phyloP scores from a whole-genome alignment of 2,113 vertebrate genomes.

The Mystacornis crossleyi region DNA sequence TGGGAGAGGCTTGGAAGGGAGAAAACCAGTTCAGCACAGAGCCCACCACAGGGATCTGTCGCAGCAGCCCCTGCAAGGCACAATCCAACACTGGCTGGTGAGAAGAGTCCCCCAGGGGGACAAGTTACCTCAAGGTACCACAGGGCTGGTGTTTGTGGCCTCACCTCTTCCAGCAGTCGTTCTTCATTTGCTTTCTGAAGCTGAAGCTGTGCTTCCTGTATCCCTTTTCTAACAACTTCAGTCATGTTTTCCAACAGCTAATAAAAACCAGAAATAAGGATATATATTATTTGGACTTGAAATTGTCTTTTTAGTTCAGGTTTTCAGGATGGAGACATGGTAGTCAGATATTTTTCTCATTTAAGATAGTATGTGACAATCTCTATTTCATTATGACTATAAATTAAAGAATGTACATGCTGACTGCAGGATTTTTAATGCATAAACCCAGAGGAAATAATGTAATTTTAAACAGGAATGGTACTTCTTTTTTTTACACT shows the following conservation, averaged over 20 bases:
- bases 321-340: background rate
- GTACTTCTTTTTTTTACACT: background rate
- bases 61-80: constrained; percentile 85
- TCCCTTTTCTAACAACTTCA: constrained; percentile 93
- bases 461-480: background rate
- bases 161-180: constrained; percentile 92
- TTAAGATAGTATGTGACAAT: background rate
- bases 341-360: background rate
- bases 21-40: constrained; percentile 97
- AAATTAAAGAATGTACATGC: background rate
- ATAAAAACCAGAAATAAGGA: background rate
- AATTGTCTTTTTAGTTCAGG: background rate
- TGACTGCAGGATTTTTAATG: background rate
- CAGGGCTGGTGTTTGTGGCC: background rate
- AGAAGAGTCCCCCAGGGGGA: accelerated
- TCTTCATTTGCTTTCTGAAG: constrained; percentile 91
- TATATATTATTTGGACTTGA: background rate
- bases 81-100: background rate
- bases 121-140: background rate
- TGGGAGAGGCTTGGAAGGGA: constrained; percentile 87
- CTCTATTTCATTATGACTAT: background rate
- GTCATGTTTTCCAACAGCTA: constrained; percentile 98
- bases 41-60: constrained; percentile 92
- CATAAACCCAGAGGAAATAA: background rate
- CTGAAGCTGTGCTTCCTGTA: constrained; percentile 91